Base-by-base conservation (phyloP, 2,888 invertebrate genomes). In the Oxystoma pomonae region DNA sequence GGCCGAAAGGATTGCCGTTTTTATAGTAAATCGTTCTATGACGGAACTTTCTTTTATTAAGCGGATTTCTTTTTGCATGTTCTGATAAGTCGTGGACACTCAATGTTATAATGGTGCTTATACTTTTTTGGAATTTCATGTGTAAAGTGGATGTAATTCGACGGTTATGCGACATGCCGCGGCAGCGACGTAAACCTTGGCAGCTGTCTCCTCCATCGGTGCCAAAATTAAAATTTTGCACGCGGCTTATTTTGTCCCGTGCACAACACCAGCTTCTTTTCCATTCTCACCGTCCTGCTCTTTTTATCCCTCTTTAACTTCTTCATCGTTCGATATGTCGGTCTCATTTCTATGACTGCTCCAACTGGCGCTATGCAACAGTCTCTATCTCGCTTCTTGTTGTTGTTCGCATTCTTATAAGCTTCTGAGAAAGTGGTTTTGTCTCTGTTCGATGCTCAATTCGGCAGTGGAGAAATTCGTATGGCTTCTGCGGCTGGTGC, bases 201-300 rank as follows among this genome's bases (percentile, higher is more conserved):
- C 63, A 62, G 66, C 60, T 62, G 65, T 61, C 18, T 7, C 16
- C 17, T 16, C 16, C 17, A 61, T 58, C 60, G 64, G 60, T 67
- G 65, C 67, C 67, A 67, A 65, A 67, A 67, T 67, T 67, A 67
- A 67, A 61, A 67, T 67, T 67, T 65, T 62, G 67, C 67, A 67
- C 67, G 67, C 61, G 67, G 57, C 65, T 62, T 63, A 63, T 67
- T 67, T 67, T 67, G 65, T 67, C 67, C 61, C 67, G 67, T 65
- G 67, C 60, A 63, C 62, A 58, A 16, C 61, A 58, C 55, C 62
- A 56, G 52, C 62, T 35, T 35, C 35, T 35, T 35, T n/a, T n/a
- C n/a, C n/a, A 35, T 35, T 7, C 12, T 35, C 35, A 35, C 12
- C 35, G 12, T 35, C 12, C 12, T 7, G 35, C 35, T 35, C 12